Conservation (phyloP, 2,888 invertebrate genomes). For the Drosophila heteroneura region DNA sequence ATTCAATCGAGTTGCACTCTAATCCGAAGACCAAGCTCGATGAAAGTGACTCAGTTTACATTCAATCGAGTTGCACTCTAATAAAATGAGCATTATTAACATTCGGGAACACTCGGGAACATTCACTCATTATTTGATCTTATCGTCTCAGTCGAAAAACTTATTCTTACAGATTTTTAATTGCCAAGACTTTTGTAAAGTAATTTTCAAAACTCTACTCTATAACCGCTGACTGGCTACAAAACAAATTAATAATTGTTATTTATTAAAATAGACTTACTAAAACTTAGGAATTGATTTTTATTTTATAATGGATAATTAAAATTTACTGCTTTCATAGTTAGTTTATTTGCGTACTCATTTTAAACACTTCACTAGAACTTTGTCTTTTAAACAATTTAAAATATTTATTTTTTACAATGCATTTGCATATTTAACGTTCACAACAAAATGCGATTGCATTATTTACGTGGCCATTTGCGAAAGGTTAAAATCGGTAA, state of each 20-base stretch:
- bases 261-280: background rate
- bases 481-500: conserved; percentile 26
- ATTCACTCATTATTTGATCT: background rate
- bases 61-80: background rate
- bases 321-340: background rate
- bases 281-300: background rate
- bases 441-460: conserved; percentile 9
- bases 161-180: background rate
- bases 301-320: background rate
- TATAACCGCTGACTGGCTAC: background rate
- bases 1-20: background rate
- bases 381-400: conserved; percentile 29
- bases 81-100: background rate
- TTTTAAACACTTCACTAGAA: conserved; percentile 18
- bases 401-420: conserved; percentile 4
- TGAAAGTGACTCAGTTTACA: background rate
- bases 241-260: background rate
- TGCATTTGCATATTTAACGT: conserved; percentile 33
- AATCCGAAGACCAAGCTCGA: background rate
- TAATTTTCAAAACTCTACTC: background rate
- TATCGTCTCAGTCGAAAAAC: background rate
- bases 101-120: background rate
- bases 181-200: background rate
- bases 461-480: conserved; percentile 8
- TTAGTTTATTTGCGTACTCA: conserved; percentile 7